phyloP scores from a whole-genome alignment of 2,113 vertebrate genomes.

The Ciconia maguari region DNA sequence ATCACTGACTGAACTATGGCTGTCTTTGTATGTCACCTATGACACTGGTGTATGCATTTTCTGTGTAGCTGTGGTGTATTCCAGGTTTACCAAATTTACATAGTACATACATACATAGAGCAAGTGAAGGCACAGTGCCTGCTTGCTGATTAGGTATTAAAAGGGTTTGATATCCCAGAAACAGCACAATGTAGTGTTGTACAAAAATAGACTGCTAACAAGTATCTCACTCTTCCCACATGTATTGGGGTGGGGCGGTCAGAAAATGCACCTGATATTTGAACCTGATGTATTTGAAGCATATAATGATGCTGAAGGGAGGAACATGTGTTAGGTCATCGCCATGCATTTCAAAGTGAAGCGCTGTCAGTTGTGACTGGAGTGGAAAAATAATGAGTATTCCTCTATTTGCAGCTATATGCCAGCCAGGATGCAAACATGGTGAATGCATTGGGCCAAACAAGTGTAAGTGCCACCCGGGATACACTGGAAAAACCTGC shows the following conservation, averaged over 20 bases:
- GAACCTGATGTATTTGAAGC: not conserved
- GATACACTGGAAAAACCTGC: constrained; percentile 96
- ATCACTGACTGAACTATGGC: not conserved
- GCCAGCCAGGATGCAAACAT: constrained; percentile 92
- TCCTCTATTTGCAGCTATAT: constrained; percentile 83
- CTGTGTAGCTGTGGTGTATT: not conserved
- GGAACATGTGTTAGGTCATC: not conserved
- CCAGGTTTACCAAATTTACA: not conserved
- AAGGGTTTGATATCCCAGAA: not conserved
- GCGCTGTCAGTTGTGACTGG: not conserved
- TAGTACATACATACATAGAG: too few relatives aligned
- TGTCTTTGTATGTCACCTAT: not conserved
- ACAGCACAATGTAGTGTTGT: not conserved
- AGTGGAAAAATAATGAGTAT: not conserved
- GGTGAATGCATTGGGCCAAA: constrained; percentile 94
- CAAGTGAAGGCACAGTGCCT: not conserved
- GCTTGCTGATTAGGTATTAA: not conserved
- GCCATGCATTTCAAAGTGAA: not conserved
- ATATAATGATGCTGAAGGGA: not conserved
- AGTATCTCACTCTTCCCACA: not conserved
- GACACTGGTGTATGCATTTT: fast-evolving
- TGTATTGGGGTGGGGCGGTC: not conserved
- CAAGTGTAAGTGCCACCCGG: constrained; percentile 94
- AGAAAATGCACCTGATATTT: not conserved
- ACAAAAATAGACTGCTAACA: not conserved